Evolutionary conservation across 2,888 invertebrate species (phyloP).

Genomic region (Phaonia tiefii): DNA sequence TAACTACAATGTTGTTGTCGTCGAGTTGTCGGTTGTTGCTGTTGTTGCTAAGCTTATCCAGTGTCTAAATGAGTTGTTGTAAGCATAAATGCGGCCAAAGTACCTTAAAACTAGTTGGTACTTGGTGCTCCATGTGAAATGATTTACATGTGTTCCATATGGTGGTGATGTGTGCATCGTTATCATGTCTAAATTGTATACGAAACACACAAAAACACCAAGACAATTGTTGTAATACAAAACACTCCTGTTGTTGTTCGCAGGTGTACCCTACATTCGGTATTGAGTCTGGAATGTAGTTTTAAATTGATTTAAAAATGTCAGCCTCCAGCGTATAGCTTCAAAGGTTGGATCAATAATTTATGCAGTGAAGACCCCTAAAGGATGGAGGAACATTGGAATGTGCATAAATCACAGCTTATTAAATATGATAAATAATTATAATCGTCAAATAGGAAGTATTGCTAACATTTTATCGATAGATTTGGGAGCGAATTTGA

Average conservation of each 20-base stretch:
- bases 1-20: conserved; percentile 62
- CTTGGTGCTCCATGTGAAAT: too few relatives aligned
- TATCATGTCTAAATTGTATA: conserved; percentile 11
- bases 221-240: conserved; percentile 12
- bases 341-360: too few relatives aligned
- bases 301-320: too few relatives aligned
- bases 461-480: too few relatives aligned
- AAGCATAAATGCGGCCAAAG: conserved; percentile 3
- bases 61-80: conserved; percentile 44
- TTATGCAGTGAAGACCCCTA: too few relatives aligned
- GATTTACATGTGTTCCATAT: conserved; percentile 49
- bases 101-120: conserved; percentile 2
- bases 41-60: conserved; percentile 63
- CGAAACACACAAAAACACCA: neutral
- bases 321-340: too few relatives aligned
- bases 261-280: neutral
- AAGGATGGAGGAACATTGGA: too few relatives aligned
- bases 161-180: neutral
- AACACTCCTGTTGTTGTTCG: conserved; percentile 8
- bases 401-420: too few relatives aligned
- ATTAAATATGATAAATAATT: too few relatives aligned
- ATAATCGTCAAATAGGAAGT: too few relatives aligned
- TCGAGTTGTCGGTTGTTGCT: conserved; percentile 71
- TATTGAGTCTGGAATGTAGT: too few relatives aligned
- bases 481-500: too few relatives aligned